Conservation (phyloP, 2,888 invertebrate species). For the Augiades crinisus region DNA sequence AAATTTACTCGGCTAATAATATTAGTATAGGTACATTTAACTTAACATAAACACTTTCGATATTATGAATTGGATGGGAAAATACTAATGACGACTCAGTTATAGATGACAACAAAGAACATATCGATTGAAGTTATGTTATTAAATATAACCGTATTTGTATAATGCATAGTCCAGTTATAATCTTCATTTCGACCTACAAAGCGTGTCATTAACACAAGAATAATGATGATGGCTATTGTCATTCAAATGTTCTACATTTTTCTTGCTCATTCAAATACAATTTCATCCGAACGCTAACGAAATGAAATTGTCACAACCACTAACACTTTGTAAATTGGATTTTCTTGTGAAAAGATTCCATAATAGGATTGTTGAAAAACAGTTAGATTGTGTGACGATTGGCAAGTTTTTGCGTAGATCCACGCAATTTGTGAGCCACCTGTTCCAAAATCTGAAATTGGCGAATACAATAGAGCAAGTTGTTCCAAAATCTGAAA, state of each 20-base stretch:
- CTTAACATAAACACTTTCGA: no score
- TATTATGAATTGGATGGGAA: no score
- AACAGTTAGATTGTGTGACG: not conserved
- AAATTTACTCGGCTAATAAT: no score
- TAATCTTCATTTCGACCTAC: conserved; percentile 11
- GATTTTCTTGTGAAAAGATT: not conserved
- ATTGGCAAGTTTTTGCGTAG: conserved; percentile 2
- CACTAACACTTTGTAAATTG: not conserved
- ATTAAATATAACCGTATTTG: not conserved
- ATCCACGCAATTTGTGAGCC: not conserved
- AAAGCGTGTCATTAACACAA: conserved; percentile 4
- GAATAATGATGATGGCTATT: conserved; percentile 1
- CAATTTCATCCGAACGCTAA: not conserved
- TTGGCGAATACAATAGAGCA: conserved; percentile 4
- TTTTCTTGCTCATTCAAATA: not conserved
- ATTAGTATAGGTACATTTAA: no score
- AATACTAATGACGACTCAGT: no score
- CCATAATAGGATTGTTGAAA: no score
- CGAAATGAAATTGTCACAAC: not conserved
- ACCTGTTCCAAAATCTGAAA: conserved; percentile 1
- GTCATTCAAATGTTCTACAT: conserved; percentile 2
- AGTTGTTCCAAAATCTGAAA: not conserved
- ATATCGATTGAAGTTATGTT: no score
- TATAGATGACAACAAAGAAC: no score
- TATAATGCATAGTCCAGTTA: conserved; percentile 23